These are phyloP conservation scores for Erannis defoliaria DNA, from an alignment of 2,888 invertebrate genomes.

Conservation along the genomic window DNA sequence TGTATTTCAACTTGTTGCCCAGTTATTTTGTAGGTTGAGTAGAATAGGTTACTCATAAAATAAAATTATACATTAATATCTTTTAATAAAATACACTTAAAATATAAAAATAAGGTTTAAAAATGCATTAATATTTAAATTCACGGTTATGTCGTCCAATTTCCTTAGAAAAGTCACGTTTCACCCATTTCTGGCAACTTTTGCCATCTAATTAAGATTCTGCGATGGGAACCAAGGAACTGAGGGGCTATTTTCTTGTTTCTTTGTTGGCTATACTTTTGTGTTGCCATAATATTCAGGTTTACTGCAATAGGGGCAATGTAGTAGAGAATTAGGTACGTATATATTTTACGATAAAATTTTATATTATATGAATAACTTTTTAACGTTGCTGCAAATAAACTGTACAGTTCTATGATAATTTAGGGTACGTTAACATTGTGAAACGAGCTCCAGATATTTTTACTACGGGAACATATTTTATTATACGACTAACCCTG, in stretches of 20 bases:
- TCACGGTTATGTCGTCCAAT: conserved; percentile 46
- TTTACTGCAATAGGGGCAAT: neutral
- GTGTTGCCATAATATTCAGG: conserved; percentile 24
- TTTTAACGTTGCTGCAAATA: too few species aligned
- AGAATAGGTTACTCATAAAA: too few species aligned
- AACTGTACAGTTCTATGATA: too few species aligned
- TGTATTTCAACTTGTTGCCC: too few species aligned
- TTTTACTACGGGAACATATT: too few species aligned
- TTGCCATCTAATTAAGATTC: conserved; percentile 62
- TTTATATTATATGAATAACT: too few species aligned
- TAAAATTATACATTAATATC: too few species aligned
- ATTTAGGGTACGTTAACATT: too few species aligned
- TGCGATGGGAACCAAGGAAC: conserved; percentile 51
- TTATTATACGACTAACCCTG: too few species aligned
- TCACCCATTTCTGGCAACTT: conserved; percentile 58
- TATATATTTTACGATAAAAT: too few species aligned
- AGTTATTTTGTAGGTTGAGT: too few species aligned
- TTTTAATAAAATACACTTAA: neutral
- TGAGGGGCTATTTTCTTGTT: conserved; percentile 47
- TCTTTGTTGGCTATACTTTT: conserved; percentile 36
- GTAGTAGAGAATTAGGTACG: neutral
- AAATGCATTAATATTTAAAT: conserved; percentile 36
- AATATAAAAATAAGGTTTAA: conserved; percentile 37
- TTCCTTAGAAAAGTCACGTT: conserved; percentile 61
- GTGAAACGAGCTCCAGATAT: too few species aligned